Evolutionary conservation across 2,797 vertebrate species (phyloP).

Genomic region (Phrynocephalus vlangalii): DNA sequence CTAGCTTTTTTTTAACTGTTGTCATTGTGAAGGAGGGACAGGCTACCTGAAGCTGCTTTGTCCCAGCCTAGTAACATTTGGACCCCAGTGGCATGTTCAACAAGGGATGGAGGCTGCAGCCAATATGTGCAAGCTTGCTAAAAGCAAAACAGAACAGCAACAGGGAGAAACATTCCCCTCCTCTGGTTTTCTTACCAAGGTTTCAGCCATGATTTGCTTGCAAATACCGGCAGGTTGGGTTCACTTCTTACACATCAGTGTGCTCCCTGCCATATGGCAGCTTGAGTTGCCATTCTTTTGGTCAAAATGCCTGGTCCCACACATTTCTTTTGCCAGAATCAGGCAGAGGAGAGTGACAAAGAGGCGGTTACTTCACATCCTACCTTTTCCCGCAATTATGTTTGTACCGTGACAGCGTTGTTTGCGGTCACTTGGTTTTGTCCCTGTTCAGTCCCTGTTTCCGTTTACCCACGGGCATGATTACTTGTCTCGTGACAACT

Average conservation of each 20-base stretch:
- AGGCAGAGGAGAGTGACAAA: not conserved
- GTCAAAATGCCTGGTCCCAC: not conserved
- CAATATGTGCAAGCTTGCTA: conserved; percentile 63
- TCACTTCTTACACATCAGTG: conserved; percentile 15
- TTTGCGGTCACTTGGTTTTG: too few species aligned
- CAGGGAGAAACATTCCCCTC: too few species aligned
- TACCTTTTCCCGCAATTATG: too few species aligned
- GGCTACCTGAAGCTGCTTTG: conserved; percentile 64
- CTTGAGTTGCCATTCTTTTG: not conserved
- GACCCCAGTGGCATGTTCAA: conserved; percentile 65
- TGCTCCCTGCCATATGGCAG: not conserved
- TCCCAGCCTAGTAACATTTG: conserved; percentile 54
- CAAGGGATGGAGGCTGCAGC: conserved; percentile 56
- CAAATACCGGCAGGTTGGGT: not conserved
- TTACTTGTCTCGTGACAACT: too few species aligned
- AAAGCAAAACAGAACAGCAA: conserved; percentile 63
- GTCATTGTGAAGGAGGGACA: conserved; percentile 37
- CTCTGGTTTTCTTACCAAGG: conserved; percentile 2
- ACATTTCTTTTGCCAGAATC: not conserved
- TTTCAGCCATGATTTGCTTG: conserved; percentile 22
- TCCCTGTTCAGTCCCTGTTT: too few species aligned
- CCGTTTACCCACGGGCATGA: too few species aligned
- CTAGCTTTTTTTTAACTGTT: conserved; percentile 34
- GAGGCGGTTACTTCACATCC: too few species aligned
- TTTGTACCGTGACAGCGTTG: too few species aligned